Base-by-base conservation (phyloP, 1,140 invertebrate genomes). In the Drosophila rhopaloa region DNA sequence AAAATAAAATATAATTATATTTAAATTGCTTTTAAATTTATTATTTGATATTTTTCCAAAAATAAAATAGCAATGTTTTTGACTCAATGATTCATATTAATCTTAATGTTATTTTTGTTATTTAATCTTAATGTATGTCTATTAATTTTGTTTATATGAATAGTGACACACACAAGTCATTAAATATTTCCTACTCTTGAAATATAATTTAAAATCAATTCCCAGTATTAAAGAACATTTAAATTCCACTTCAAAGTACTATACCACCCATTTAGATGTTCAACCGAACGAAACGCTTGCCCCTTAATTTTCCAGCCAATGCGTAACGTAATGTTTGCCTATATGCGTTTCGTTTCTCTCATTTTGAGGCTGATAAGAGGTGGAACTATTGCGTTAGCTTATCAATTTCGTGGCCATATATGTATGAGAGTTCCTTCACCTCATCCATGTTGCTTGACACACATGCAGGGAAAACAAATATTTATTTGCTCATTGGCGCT, bases 401-500 rank as follows among this genome's bases (percentile, higher is more conserved):
- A 73, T 73, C 70, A 73, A 32, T 73, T 73, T 73, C 29, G 67
- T 72, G 51, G 68, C 32, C 63, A 29, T 16, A 29, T 24, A 56
- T n/a, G 35, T 51, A 63, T 35, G 47, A 71, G 70, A 72, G 70
- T 73, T 73, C 70, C 70, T 73, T 73, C 67, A 73, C 70, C 70
- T 73, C 70, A 16, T 44, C 44, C 11, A 38, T 53, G 40, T 14
- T 13, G 35, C 66, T 58, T 35, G 53, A 75, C 60, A 75, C 46
- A 81, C 82, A 76, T 66, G 44, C 43, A 24, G 41, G 54, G 54
- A 58, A 43, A 58, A 55, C 57, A 47, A 75, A 76, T 76, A 76
- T 76, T 76, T 76, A 77, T 76, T 76, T 76, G 74, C 74, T 56
- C 43, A 76, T 50, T 60, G 73, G 62, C 61, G 43, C 62, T 76